phyloP scores from a whole-genome alignment of 2,113 vertebrate genomes.

The Siphamia tubifer region DNA sequence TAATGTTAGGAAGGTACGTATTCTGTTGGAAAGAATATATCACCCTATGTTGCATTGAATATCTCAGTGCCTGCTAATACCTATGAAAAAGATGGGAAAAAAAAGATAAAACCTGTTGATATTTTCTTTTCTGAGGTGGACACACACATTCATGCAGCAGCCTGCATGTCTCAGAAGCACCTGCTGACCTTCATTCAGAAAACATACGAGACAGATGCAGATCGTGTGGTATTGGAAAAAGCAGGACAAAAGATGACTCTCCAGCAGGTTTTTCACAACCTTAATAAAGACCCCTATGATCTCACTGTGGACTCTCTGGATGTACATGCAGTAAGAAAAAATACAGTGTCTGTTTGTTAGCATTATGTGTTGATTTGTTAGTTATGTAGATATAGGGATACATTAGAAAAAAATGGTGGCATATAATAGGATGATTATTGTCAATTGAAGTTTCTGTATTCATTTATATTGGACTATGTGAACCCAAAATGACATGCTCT shows the following conservation, averaged over 20 bases:
- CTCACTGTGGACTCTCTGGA: constrained; percentile 96
- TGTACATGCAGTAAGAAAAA: constrained; percentile 88
- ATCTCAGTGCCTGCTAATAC: not conserved
- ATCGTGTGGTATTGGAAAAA: constrained; percentile 91
- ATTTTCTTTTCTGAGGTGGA: constrained; percentile 84
- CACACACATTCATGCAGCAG: constrained; percentile 96
- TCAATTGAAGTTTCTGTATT: too few species aligned
- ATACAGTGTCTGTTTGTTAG: not conserved
- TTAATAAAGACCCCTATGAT: constrained; percentile 94
- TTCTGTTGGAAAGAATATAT: not conserved
- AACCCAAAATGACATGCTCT: not conserved
- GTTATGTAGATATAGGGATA: too few species aligned
- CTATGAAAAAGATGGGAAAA: not conserved
- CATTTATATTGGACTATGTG: too few species aligned
- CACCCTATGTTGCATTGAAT: too few species aligned
- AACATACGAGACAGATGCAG: constrained; percentile 89
- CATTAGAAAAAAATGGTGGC: too few species aligned
- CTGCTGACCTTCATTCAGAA: constrained; percentile 95
- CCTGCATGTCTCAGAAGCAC: constrained; percentile 99
- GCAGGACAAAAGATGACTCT: constrained; percentile 89
- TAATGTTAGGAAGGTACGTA: constrained; percentile 94
- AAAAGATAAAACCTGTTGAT: not conserved
- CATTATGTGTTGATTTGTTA: not conserved
- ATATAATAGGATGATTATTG: too few species aligned
- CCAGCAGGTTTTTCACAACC: constrained; percentile 89